Evolutionary conservation across 1,140 invertebrate genomes (phyloP).

Genomic region (Drosophila nigrodunni): DNA sequence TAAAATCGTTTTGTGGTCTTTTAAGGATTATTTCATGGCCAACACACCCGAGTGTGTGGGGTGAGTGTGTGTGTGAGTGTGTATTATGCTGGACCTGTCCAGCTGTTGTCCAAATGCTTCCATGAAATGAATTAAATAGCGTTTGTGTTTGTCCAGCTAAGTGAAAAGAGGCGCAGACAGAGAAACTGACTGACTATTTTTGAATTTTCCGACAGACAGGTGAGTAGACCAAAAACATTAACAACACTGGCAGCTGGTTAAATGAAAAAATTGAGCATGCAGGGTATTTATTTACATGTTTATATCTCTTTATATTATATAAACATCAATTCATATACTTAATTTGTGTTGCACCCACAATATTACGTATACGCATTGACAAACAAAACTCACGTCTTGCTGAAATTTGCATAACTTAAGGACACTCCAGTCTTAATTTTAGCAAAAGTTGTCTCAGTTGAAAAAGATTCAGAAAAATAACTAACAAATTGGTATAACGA

Average conservation of each 20-base stretch:
- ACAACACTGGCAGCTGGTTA: too few species aligned
- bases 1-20: constrained; percentile 83
- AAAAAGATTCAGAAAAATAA: too few species aligned
- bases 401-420: too few species aligned
- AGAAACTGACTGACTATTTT: constrained; percentile 11
- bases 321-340: neutral
- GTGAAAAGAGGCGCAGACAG: constrained; percentile 50
- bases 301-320: neutral
- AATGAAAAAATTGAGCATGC: too few species aligned
- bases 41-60: constrained; percentile 11
- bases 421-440: too few species aligned
- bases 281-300: neutral
- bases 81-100: constrained; percentile 34
- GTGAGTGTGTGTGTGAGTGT: constrained; percentile 43
- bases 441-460: too few species aligned
- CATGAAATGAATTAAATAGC: constrained; percentile 48
- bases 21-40: constrained; percentile 81
- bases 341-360: too few species aligned
- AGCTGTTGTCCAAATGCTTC: constrained; percentile 47
- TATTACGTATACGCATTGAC: too few species aligned
- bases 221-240: neutral
- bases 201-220: constrained; percentile 21
- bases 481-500: too few species aligned
- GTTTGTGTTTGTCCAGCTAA: constrained; percentile 49
- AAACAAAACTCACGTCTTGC: too few species aligned